phyloP scores from a whole-genome alignment of 2,797 vertebrate species.

The Phoxinus dragarum region DNA sequence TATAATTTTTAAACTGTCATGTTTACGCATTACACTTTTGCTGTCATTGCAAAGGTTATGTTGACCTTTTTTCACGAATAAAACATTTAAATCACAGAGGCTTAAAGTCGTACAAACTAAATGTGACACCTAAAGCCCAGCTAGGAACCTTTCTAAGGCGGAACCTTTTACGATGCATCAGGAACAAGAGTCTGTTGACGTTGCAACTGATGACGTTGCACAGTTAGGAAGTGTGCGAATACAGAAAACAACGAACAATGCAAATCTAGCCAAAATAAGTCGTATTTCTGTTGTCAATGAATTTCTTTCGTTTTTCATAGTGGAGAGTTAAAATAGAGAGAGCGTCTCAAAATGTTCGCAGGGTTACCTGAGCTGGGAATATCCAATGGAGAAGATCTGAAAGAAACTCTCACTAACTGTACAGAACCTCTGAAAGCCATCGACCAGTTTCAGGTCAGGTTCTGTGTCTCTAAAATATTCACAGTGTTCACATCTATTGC shows the following conservation, averaged over 20 bases:
- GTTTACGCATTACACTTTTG: not conserved
- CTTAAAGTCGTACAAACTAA: not conserved
- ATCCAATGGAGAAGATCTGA: constrained; percentile 94
- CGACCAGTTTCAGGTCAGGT: constrained; percentile 93
- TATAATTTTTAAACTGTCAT: not conserved
- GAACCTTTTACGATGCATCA: constrained; percentile 29
- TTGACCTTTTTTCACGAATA: not conserved
- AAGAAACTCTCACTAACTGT: constrained; percentile 97
- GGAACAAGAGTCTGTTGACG: constrained; percentile 58
- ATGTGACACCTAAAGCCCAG: not conserved
- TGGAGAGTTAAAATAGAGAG: not conserved
- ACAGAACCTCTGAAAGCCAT: constrained; percentile 97
- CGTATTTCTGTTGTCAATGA: not conserved
- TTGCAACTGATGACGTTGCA: constrained; percentile 21
- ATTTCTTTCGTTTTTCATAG: not conserved
- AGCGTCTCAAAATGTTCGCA: constrained; percentile 81
- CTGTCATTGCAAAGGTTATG: not conserved
- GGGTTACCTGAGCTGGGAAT: constrained; percentile 94
- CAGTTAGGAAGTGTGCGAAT: constrained; percentile 64
- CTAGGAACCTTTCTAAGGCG: constrained; percentile 50
- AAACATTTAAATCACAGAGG: not conserved
- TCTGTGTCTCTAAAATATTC: not conserved
- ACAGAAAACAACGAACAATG: constrained; percentile 24
- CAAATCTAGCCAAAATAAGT: constrained; percentile 9
- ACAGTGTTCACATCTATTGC: not conserved